Evolutionary conservation across 2,797 vertebrate species (phyloP).

Genomic region (Epinephelus awoara): DNA sequence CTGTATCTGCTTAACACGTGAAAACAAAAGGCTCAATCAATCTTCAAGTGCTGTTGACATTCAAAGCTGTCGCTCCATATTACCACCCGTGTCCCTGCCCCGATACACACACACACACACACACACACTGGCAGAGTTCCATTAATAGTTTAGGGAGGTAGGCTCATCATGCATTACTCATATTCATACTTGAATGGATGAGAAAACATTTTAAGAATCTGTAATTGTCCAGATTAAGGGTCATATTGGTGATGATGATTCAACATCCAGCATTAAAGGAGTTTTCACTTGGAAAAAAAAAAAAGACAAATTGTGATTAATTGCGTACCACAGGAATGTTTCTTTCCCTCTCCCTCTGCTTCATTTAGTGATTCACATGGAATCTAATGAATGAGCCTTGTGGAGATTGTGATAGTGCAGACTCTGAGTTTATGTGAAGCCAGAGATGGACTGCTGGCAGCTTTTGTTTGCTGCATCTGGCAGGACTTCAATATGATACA

Average conservation of each 20-base stretch:
- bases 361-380: slow-evolving; percentile 33
- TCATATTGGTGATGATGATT: slow-evolving; percentile 1
- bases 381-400: slow-evolving; percentile 37
- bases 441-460: slow-evolving; percentile 28
- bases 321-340: slow-evolving; percentile 8
- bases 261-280: slow-evolving; percentile 8
- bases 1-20: slow-evolving; percentile 67
- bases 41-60: slow-evolving; percentile 74
- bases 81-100: slow-evolving; percentile 25
- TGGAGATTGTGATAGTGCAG: slow-evolving; percentile 24
- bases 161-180: slow-evolving; percentile 40
- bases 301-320: slow-evolving; percentile 11
- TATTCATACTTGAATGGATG: slow-evolving; percentile 45
- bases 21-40: slow-evolving; percentile 81
- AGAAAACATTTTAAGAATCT: slow-evolving; percentile 32
- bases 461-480: slow-evolving; percentile 22
- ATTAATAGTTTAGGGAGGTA: slow-evolving; percentile 35
- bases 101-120: slow-evolving; percentile 5
- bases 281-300: not conserved
- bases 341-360: slow-evolving; percentile 3
- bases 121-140: not conserved
- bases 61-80: slow-evolving; percentile 58
- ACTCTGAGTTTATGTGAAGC: slow-evolving; percentile 25
- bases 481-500: slow-evolving; percentile 14
- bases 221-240: slow-evolving; percentile 31